Base-by-base conservation (phyloP, 1,140 invertebrate species). In the Eueides isabella region DNA sequence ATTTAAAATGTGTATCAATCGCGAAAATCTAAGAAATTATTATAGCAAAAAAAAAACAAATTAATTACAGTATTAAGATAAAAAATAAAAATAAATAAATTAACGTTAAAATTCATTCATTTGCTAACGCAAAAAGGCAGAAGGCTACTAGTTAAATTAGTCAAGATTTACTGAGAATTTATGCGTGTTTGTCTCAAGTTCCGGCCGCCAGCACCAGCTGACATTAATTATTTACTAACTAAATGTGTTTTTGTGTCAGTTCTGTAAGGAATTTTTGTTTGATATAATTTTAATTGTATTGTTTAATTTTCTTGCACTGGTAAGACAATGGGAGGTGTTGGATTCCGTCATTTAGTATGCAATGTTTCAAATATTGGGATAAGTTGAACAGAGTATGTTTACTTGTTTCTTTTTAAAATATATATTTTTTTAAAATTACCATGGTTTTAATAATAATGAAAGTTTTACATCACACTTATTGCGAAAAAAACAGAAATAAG, bases 61-160 rank as follows among this genome's bases (percentile, higher is more conserved):
- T 44, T 19, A 2, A 19, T 44, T 44, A 41, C 38, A 38, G 14
- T 14, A n/a, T 12, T 38, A 35, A 4, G 4, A 38, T 38, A 38
- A 1, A 38, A 5, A 14, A 38, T 14, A 16, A 44, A 16, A 19
- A 48, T n/a, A 6, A 48, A 9, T 19, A 19, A 16, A 19, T 48
- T 48, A 0, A 19, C n/a, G n/a, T 7, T 19, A 19, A 48, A n/a
- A 48, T 19, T 2, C 7, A 48, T 19, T 48, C n/a, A 26, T 11
- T 55, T 2, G 19, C 35, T 82, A n/a, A 41, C 65, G 67, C 16
- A 69, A 67, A 61, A 41, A 72, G n/a, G 23, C 48, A 55, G 23
- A 11, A 55, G 12, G 48, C 48, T 23, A 55, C 48, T 55, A 55
- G 23, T 23, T 23, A 55, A 55, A 55, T 55, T 26, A 55, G 48